Base-by-base conservation (phyloP, 2,113 vertebrate species). In the Trochalopteron elliotii region DNA sequence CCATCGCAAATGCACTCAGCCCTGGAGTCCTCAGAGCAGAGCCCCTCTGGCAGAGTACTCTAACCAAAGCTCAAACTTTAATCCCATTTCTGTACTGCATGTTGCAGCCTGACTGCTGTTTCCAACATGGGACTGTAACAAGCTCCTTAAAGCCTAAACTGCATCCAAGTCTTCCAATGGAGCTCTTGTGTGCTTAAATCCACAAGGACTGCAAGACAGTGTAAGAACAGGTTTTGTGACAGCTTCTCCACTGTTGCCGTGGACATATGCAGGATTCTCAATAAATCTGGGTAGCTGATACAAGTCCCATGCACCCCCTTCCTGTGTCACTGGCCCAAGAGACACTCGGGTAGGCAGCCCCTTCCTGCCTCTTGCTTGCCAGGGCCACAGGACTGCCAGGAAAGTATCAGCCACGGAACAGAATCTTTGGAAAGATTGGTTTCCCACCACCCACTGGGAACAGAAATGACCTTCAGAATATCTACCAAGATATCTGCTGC, bases 331-430 rank as follows among this genome's bases (percentile, higher is more conserved):
- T 11, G 21, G n/a, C 27, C 63, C 47, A 45, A 45, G 42, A 19
- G 3, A 37, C 11, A 23, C 16, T 39, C 1, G 0, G 15, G n/a
- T 52, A 44, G 18, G 39, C 4, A 53, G 27, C 13, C 30, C 47
- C 53, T 65, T 71, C 40, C 68, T 24, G 30, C 23, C 33, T 35
- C 47, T 31, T 42, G 37, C 47, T 81, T 33, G 24, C 67, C 49
- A 63, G 59, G 47, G 30, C 25, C 11, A 13, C 15, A 10, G 35
- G 19, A 35, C 12, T 45, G 11, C 28, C 63, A 50, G 17, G 16
- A 35, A 71, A 17, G 7, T 33, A 47, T 25, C 2, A 2, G 37
- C 47, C 31, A 33, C 52, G 15, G 24, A 75, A 30, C 3, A 50
- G 35, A 50, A 30, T 24, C 18, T 78, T 64, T 13, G 31, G 9